Base-by-base conservation (phyloP, 2,888 invertebrate species). In the Amaurobius ferox region DNA sequence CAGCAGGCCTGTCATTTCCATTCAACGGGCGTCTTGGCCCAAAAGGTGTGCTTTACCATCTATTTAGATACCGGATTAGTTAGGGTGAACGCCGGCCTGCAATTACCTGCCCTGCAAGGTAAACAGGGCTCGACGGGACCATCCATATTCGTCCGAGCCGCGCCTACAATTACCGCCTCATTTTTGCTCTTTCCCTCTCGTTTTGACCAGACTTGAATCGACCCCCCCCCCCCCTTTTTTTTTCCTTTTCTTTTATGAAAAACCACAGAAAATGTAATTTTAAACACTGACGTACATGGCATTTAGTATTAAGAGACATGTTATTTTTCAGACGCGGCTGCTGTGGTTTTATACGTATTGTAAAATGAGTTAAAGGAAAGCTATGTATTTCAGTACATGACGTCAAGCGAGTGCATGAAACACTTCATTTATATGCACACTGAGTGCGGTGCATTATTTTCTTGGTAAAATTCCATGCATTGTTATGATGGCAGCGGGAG, bases 11-110 rank as follows among this genome's bases (percentile, higher is more conserved):
- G 55, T 55, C 55, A 55, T 55, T 55, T 55, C 23, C 55, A 79
- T 73, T 40, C 80, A 74, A 44, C 61, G 68, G 35, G 61, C 68
- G 68, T 73, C 70, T 29, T 64, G 19, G 28, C 40, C 66, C 55
- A 23, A 73, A 48, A 71, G 76, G 81, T 76, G 81, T 76, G 81
- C 81, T 71, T 83, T 83, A 76, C 81, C 81, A 70, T 76, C 74
- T 83, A 76, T 83, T 83, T 83, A 66, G 81, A 83, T 83, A 83
- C 81, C 81, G 70, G 81, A 83, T 83, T 83, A 83, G 81, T 71
- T 76, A 76, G 76, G 76, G 70, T 30, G 81, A 61, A 67, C 67
- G 32, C 48, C 62, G 44, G 74, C 70, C 81, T 76, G 76, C 81
- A 83, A 83, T 83, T 83, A 83, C 70, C 64, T 66, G 39, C 29